These are phyloP conservation scores for Melinopterus prodromus DNA, from an alignment of 2,888 invertebrate genomes.

Conservation along the genomic window DNA sequence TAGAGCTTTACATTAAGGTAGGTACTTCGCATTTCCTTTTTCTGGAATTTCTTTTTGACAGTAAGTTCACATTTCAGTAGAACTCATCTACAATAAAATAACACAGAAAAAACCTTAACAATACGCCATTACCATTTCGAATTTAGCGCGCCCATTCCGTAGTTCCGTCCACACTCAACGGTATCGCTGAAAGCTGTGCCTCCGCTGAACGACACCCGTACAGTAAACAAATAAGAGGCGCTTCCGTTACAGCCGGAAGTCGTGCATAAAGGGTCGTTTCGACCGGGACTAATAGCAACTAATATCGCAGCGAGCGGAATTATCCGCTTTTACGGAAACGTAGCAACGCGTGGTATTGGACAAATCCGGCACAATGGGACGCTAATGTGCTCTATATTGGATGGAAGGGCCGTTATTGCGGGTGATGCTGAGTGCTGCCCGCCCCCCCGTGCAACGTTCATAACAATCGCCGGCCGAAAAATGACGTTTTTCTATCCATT, in stretches of 20 bases:
- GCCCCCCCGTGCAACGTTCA: neutral
- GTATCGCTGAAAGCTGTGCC: neutral
- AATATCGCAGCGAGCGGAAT: neutral
- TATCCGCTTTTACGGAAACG: neutral
- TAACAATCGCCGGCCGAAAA: neutral
- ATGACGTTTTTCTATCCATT: slow-evolving; percentile 4
- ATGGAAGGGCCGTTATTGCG: neutral
- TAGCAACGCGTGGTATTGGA: neutral
- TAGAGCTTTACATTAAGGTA: too few relatives aligned
- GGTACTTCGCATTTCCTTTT: too few relatives aligned
- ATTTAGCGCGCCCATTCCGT: neutral
- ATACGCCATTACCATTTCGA: neutral
- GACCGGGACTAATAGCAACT: slow-evolving; percentile 4
- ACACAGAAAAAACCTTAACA: neutral
- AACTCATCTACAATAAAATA: neutral
- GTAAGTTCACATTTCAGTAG: neutral
- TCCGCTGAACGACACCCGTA: neutral
- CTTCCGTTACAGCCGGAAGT: neutral
- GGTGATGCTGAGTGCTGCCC: neutral
- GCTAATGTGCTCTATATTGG: neutral
- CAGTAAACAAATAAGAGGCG: neutral
- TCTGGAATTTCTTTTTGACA: too few relatives aligned
- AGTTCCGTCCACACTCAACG: neutral
- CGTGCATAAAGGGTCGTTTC: neutral
- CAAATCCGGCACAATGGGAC: slow-evolving; percentile 4